Evolutionary conservation across 2,113 vertebrate genomes (phyloP).

Genomic region (Thymallus thymallus): DNA sequence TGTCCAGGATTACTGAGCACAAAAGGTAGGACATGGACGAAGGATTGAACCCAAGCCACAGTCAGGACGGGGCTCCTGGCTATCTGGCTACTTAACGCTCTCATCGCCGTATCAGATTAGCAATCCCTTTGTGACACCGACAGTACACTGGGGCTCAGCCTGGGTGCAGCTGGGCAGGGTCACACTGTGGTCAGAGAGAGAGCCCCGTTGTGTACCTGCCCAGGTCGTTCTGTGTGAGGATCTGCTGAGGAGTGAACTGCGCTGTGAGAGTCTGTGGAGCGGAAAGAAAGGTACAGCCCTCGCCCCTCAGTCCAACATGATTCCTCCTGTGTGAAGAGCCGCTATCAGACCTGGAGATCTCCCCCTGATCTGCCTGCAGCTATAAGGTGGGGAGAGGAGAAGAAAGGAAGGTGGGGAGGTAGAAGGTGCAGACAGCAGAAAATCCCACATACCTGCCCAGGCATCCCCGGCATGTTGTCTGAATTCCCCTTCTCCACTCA

Average conservation of each 20-base stretch:
- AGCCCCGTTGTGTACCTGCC: neutral
- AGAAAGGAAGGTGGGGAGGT: slow-evolving; percentile 1
- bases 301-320: neutral
- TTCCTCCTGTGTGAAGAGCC: slow-evolving; percentile 3
- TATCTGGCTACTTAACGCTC: neutral
- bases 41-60: neutral
- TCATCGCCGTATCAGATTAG: neutral
- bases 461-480: slow-evolving; percentile 64
- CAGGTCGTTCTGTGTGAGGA: neutral
- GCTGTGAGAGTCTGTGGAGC: neutral
- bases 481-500: slow-evolving; percentile 48
- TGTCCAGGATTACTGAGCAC: too few species aligned
- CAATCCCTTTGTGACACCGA: neutral
- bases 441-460: slow-evolving; percentile 65
- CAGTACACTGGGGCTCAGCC: neutral
- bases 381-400: neutral
- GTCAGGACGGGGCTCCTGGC: neutral
- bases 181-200: neutral
- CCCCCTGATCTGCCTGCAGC: neutral
- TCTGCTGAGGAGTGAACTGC: neutral
- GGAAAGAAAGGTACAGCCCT: neutral
- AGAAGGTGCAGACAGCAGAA: slow-evolving; percentile 49
- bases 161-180: neutral
- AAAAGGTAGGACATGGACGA: too few species aligned
- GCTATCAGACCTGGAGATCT: slow-evolving; percentile 40